These are phyloP conservation scores for Syrrhaptes paradoxus DNA, from an alignment of 2,113 vertebrate species.

Conservation along the genomic window DNA sequence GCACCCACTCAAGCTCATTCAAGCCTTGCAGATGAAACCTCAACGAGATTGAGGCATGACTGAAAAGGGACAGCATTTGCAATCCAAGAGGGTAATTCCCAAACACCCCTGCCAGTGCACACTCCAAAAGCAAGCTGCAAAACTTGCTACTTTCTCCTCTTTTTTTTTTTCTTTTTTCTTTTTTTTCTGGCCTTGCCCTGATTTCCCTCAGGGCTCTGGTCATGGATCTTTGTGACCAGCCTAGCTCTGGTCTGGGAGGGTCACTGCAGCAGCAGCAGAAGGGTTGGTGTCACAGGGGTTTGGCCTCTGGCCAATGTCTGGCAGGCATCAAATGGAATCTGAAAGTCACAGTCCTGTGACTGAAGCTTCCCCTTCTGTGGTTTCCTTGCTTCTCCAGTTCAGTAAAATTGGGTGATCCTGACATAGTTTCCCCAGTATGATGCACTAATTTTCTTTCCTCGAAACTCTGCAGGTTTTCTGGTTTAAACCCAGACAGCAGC, in stretches of 20 bases:
- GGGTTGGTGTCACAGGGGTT: fast-evolving
- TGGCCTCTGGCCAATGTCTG: neutral
- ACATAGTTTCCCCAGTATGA: neutral
- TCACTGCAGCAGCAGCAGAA: neutral
- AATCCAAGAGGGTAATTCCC: neutral
- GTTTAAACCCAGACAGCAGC: no score
- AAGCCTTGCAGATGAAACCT: neutral
- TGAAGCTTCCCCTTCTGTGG: fast-evolving
- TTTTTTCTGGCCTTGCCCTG: neutral
- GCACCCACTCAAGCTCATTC: neutral
- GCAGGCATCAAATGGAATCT: neutral
- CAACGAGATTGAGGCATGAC: fast-evolving
- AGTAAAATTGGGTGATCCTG: neutral
- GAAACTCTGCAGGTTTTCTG: neutral
- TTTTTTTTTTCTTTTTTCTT: neutral
- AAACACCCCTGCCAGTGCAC: fast-evolving
- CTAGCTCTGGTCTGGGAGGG: neutral
- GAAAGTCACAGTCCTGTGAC: neutral
- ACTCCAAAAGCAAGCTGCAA: neutral
- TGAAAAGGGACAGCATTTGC: neutral
- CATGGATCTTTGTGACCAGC: fast-evolving
- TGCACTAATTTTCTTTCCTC: neutral
- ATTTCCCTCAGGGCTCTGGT: neutral
- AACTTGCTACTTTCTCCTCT: neutral
- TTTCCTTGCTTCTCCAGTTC: neutral